Percentiles rank a stretch among this genome's conserved stretches.
Evolutionary conservation across 2,113 vertebrate genomes (phyloP).

Genomic region (Amblyornis subalaris): DNA sequence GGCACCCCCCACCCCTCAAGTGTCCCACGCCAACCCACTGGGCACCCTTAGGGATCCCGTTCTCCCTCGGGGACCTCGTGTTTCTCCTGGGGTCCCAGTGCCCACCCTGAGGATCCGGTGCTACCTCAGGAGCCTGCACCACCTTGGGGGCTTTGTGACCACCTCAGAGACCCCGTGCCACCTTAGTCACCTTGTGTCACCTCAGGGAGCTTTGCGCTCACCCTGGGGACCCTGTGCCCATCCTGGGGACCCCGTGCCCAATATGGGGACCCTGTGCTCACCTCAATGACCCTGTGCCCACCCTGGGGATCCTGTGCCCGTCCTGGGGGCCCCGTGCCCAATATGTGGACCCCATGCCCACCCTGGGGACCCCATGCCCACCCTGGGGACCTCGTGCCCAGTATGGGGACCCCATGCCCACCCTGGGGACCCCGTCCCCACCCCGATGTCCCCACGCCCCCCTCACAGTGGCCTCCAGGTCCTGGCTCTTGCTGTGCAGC

Average conservation of each 20-base stretch:
- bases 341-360: neutral
- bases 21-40: neutral
- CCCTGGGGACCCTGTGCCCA: neutral
- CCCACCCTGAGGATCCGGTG: neutral
- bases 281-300: neutral
- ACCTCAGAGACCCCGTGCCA: neutral
- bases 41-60: neutral
- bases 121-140: neutral
- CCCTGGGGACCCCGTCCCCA: neutral
- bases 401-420: neutral
- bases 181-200: neutral
- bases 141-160: no score
- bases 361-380: neutral
- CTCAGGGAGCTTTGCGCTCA: neutral
- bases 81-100: neutral
- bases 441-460: neutral
- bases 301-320: neutral
- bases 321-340: neutral
- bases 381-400: neutral
- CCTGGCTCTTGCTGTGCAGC: slow-evolving; percentile 87
- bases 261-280: neutral
- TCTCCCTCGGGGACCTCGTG: neutral
- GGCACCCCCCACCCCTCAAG: neutral
- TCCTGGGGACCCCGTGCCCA: no score
- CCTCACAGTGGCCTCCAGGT: slow-evolving; percentile 87